phyloP scores from a whole-genome alignment of 2,113 vertebrate species.

The Willisornis vidua region DNA sequence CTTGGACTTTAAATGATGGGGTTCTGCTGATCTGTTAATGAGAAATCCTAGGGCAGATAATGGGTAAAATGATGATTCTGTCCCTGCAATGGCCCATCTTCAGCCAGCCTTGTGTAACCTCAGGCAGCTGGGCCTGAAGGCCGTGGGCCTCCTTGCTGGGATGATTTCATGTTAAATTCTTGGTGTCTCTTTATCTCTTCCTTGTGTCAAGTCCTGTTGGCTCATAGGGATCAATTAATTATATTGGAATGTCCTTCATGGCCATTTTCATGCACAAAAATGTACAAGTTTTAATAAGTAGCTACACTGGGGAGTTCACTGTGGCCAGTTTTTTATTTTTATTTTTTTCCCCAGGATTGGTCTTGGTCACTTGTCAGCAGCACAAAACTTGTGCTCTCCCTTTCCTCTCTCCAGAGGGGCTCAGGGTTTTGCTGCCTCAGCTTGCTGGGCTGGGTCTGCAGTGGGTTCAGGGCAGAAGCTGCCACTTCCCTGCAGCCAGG shows the following conservation, averaged over 20 bases:
- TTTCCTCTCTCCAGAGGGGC: not conserved
- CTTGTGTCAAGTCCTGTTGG: not conserved
- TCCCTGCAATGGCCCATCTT: not conserved
- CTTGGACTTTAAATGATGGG: slow-evolving; percentile 25
- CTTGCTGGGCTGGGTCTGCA: not conserved
- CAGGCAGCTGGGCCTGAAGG: not conserved
- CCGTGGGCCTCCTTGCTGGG: no score
- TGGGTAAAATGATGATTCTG: not conserved
- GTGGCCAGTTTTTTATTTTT: not conserved
- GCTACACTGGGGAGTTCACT: not conserved
- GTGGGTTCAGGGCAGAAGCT: not conserved
- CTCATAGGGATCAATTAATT: not conserved
- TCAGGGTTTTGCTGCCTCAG: not conserved
- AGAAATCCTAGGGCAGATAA: slow-evolving; percentile 17
- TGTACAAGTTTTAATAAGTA: not conserved
- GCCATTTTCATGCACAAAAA: not conserved
- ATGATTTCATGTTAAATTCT: not conserved
- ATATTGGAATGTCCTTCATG: not conserved
- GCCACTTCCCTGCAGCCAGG: not conserved
- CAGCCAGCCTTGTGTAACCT: not conserved
- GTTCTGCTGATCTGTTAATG: slow-evolving; percentile 15
- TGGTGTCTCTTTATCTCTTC: not conserved
- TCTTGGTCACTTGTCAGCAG: not conserved
- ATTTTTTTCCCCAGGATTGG: not conserved
- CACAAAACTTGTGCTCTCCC: not conserved